Evolutionary conservation across 2,888 invertebrate species (phyloP).

Genomic region (Tricholauxania praeusta): DNA sequence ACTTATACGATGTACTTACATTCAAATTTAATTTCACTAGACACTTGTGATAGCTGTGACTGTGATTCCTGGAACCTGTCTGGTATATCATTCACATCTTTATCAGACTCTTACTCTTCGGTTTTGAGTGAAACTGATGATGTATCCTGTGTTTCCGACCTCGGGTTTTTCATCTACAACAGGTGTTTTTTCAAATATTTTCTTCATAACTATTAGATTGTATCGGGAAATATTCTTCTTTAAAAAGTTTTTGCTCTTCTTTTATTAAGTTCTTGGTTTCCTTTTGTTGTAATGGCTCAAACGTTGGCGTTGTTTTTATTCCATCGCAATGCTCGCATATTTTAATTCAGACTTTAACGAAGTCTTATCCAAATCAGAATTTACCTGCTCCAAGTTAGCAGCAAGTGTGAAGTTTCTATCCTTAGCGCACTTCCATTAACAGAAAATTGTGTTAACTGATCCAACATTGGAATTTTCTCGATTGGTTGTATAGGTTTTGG

Average conservation of each 20-base stretch:
- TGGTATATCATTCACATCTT: conserved; percentile 45
- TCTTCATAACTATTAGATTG: too few species aligned
- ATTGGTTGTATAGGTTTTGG: conserved; percentile 70
- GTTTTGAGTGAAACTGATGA: conserved; percentile 31
- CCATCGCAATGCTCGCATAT: conserved; percentile 63
- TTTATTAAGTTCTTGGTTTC: not conserved
- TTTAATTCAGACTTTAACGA: conserved; percentile 64
- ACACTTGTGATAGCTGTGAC: conserved; percentile 74
- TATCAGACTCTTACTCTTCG: conserved; percentile 40
- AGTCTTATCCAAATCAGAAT: conserved; percentile 81
- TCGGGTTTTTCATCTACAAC: conserved; percentile 19
- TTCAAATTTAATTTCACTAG: conserved; percentile 70
- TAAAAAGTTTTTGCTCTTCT: not conserved
- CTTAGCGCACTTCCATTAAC: conserved; percentile 58
- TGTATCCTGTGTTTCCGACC: conserved; percentile 28
- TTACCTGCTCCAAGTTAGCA: conserved; percentile 85
- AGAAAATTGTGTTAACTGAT: conserved; percentile 56
- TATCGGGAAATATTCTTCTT: too few species aligned
- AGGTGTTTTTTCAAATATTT: not conserved
- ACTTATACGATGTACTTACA: conserved; percentile 49
- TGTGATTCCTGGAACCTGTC: conserved; percentile 72
- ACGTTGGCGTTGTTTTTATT: conserved; percentile 71
- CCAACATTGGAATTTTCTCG: conserved; percentile 50
- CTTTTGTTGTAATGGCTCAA: conserved; percentile 70
- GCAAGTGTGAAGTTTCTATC: conserved; percentile 69